Conservation (phyloP, 1,140 invertebrate genomes). For the Trichomalopsis sarcophagae region DNA sequence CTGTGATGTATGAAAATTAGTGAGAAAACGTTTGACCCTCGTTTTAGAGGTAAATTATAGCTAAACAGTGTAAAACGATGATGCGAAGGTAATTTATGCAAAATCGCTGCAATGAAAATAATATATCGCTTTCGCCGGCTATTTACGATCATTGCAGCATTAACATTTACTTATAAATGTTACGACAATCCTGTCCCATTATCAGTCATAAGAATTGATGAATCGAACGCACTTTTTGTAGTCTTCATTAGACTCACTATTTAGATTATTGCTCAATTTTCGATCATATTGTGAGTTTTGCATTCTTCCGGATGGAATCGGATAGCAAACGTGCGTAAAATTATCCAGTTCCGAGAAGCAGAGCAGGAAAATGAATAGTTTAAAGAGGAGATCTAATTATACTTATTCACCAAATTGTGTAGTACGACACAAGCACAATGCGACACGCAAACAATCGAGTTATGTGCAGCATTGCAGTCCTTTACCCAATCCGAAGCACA, state of each 20-base stretch:
- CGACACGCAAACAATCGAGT: too few species aligned
- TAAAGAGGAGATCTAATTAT: background rate
- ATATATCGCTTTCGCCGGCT: background rate
- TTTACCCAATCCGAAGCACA: too few species aligned
- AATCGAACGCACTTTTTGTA: background rate
- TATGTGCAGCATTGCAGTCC: too few species aligned
- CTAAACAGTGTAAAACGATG: background rate
- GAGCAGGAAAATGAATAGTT: constrained; percentile 2
- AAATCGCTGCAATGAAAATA: background rate
- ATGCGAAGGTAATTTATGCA: background rate
- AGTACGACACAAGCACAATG: background rate
- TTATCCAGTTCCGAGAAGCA: background rate
- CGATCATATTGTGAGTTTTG: too few species aligned
- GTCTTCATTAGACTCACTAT: too few species aligned
- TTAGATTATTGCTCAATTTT: too few species aligned
- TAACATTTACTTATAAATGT: background rate
- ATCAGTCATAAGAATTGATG: background rate
- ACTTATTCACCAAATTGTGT: background rate
- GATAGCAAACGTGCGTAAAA: background rate
- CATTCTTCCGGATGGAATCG: background rate
- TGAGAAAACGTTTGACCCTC: background rate
- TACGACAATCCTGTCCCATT: background rate
- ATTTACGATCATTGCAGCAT: background rate
- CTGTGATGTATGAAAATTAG: background rate
- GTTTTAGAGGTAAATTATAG: background rate